These are phyloP conservation scores for Hyaena hyaena DNA, from an alignment of 2,113 vertebrate species.

Conservation along the genomic window DNA sequence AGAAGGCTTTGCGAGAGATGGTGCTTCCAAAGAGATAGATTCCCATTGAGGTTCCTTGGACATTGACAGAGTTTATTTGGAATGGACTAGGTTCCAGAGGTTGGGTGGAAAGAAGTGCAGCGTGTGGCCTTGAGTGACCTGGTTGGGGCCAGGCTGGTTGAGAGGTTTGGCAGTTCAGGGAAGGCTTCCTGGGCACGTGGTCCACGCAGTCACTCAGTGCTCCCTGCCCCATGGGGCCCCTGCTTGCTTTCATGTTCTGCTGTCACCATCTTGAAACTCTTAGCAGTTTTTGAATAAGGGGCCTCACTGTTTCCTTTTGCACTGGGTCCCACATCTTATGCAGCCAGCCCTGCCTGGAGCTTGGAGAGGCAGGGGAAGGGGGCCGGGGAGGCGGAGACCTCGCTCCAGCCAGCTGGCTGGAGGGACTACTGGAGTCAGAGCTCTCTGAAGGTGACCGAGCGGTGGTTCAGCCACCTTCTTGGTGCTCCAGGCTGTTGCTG, in stretches of 20 bases:
- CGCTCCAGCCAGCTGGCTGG: too few relatives aligned
- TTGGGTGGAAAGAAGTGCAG: not conserved
- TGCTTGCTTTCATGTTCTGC: not conserved
- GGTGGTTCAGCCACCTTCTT: not conserved
- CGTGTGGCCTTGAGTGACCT: rapidly evolving
- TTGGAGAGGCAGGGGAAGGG: not conserved
- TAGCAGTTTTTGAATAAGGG: not conserved
- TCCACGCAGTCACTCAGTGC: rapidly evolving
- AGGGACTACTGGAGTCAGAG: rapidly evolving
- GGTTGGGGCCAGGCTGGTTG: not conserved
- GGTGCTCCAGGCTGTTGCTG: not conserved
- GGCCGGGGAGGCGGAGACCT: rapidly evolving
- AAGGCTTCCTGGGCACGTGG: rapidly evolving
- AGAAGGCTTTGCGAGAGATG: not conserved
- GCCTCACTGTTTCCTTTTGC: not conserved
- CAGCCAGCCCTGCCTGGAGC: not conserved
- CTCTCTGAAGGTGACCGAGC: not conserved
- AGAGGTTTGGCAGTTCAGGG: not conserved
- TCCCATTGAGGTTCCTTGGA: not conserved
- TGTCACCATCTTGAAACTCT: not conserved
- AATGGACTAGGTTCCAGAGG: not conserved
- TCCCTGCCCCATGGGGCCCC: not conserved
- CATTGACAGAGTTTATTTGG: not conserved
- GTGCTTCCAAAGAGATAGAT: not conserved
- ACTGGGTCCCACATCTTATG: not conserved